Evolutionary conservation across 2,888 invertebrate genomes (phyloP), one percentile per base, ranked within the genome.

Genomic region (Amitus sp.): DNA sequence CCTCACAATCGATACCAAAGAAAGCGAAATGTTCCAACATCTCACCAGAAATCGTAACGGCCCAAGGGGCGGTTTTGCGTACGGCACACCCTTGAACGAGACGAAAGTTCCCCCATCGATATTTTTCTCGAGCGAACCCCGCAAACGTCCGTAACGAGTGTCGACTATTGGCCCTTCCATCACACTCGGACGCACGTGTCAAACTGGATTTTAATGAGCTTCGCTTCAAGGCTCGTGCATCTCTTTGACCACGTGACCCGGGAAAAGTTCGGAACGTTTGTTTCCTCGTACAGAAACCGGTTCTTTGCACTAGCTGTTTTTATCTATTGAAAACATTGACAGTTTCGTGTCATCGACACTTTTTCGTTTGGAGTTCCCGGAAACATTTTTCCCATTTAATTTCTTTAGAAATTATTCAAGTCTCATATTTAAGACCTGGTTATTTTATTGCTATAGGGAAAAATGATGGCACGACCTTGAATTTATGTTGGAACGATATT

Each of bases 11-110:
- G n/a, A n/a, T n/a, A 40, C 15, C 1, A 30, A 18, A 19, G 5
- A 19, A 10, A 50, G 72, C 74, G 33, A 5, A 27, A 27, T 7
- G 6, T 27, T 27, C 28, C 28, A 27, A 27, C 12, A n/a, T 15
- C 71, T 73, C 37, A 76, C 77, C 52, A 66, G 60, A 55, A 77
- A 78, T 63, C 76, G 69, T 0, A 77, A 65, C 0, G 60, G 28
- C 0, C 74, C 76, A 1, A 71, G 10, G 0, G 77, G 77, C 5
- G 77, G 73, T 12, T 70, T 70, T 0, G 74, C 78, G 51, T 67
- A 77, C 0, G 77, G 77, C 12, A 78, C 65, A 2, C 76, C 78
- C 10, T 71, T 71, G 17, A 77, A 77, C 1, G 75, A 62, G 2
- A 63, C 48, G 20, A 69, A 76, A 6, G 39, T 18, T 2, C 61